A percentile compares a stretch with the other conserved stretches of the same genome.
phyloP scores from a whole-genome alignment of 2,888 invertebrate genomes.

The Plebejus argus region DNA sequence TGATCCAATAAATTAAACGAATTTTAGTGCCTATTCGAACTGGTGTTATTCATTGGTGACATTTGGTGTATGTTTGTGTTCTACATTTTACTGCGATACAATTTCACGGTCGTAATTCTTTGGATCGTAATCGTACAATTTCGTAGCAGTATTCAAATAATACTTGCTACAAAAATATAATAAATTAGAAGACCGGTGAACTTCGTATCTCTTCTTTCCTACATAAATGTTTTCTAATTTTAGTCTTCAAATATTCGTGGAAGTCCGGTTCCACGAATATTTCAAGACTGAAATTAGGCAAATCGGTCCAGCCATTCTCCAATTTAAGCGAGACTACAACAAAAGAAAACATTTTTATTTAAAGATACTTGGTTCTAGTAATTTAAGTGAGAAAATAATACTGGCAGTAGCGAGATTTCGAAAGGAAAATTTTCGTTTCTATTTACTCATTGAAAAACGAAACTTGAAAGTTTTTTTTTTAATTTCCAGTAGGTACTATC shows the following conservation, averaged over 20 bases:
- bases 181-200: no score
- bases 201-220: no score
- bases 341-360: no score
- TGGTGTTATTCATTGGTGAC: background rate
- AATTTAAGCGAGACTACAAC: no score
- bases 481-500: background rate
- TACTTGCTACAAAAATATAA: background rate
- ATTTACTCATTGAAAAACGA: background rate
- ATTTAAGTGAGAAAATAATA: background rate
- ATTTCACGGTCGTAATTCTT: background rate
- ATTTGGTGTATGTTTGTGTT: background rate
- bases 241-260: no score
- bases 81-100: background rate
- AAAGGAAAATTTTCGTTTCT: background rate
- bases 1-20: conserved; percentile 14
- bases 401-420: background rate
- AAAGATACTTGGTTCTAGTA: background rate
- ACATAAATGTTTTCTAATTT: no score
- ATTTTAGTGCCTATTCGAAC: conserved; percentile 9
- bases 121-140: background rate
- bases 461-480: background rate
- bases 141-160: background rate
- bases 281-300: no score
- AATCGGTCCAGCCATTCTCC: no score
- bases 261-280: no score